Evolutionary conservation across 2,113 vertebrate genomes (phyloP), one percentile per base, ranked within the genome.

Genomic region (Raja brachyura): DNA sequence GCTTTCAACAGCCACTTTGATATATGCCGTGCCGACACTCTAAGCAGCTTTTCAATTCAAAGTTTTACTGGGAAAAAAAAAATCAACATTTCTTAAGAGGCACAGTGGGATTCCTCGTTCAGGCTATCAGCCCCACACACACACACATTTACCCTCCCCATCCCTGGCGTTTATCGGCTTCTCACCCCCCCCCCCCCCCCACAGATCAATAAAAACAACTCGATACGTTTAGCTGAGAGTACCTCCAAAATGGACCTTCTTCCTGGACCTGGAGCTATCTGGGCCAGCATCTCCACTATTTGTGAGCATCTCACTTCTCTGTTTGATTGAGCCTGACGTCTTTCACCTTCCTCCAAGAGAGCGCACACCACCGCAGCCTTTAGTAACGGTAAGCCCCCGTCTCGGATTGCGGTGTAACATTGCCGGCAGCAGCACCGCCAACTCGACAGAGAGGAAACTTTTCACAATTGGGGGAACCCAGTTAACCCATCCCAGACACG

Each of bases 241-340:
- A 96, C 95, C 95, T 95, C 96, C 96, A 90, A 95, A 96, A 95
- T 94, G 93, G 96, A 95, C 95, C 96, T 94, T 95, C 94, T 96
- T 96, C 95, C 95, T 95, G 93, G 95, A 95, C 93, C 95, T 95
- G 20, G 95, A 96, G 94, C 93, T 95, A 88, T 95, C 95, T 93
- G 95, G 93, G 95, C 96, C 95, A 93, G 28, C 94, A 95, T 93
- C 94, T 94, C 95, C 61, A 94, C 94, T 94, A 94, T 95, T 94
- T 93, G 95, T 94, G 94, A 95, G 94, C 96, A 96, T 94, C 90
- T 96, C 93, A 95, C 93, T 94, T 93, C 33, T 54, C 56, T 93
- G 86, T 56, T 75, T 85, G 68, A 66, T 90, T 93, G 25, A 48
- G 31, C 78, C 39, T 70, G 63, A 22, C 86, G 25, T n/a, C 68